Evolutionary conservation across 2,113 vertebrate genomes (phyloP), one percentile per base, ranked within the genome.

Genomic region (Tretioscincus oriximinensis): DNA sequence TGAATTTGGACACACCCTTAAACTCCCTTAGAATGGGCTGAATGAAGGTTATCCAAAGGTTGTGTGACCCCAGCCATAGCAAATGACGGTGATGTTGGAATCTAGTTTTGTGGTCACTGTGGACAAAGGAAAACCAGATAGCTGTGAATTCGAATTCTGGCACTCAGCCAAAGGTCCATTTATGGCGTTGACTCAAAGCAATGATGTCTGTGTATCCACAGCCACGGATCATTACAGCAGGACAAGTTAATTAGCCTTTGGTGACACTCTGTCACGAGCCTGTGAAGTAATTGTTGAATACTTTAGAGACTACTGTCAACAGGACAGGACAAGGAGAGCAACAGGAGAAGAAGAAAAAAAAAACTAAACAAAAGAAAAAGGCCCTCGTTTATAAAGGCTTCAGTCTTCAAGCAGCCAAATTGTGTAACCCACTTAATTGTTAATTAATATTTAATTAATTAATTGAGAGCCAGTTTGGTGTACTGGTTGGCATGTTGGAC

Each of bases 171-270:
- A 67, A 68, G 67, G 60, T 54, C 73, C 0, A 0, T 78, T 63
- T 84, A n/a, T 77, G 71, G 12, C 7, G 82, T 80, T 80, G 78
- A 70, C 82, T 87, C 73, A 61, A 80, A 88, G 89, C 84, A 85
- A 35, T 82, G 65, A 54, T 75, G 80, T n/a, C 84, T 88, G 86
- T 86, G 21, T 80, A 54, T 75, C 45, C 51, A 49, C 20, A 80
- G 69, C 51, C 61, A 45, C 0, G 77, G 87, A 90, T 90, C 83
- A 73, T 22, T 91, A 87, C 64, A 81, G 64, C 68, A 86, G 81
- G 84, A 83, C 88, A 41, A 81, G 67, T 80, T 88, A 94, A 89
- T 92, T 92, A 94, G 89, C 83, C 85, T 91, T 84, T 76, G 85
- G 82, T 87, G 88, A 85, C 85, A 82, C 66, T 61, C 63, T 0